Conservation (phyloP, 1,140 invertebrate genomes). For the Aphidius gifuensis region DNA sequence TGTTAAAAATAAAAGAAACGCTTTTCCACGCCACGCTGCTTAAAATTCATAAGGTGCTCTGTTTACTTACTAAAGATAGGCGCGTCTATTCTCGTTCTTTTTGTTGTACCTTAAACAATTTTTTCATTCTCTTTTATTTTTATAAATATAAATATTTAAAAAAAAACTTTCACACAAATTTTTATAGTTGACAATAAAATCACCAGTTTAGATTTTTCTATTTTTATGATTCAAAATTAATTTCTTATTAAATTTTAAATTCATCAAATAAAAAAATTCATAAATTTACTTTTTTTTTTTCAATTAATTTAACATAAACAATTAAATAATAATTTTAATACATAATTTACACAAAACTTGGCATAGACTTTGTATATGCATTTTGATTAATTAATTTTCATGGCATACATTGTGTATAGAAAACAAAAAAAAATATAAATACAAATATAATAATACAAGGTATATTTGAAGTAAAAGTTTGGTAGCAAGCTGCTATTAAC, state of each 20-base stretch:
- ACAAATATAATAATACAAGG: no score
- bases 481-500: conserved; percentile 49
- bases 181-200: conserved; percentile 51
- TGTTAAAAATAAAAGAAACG: conserved; percentile 33
- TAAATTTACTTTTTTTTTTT: no score
- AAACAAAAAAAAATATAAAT: neutral
- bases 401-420: neutral
- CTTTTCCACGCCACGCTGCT: conserved; percentile 36
- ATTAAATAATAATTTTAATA: no score
- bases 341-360: no score
- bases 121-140: conserved; percentile 18
- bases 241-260: neutral
- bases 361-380: no score
- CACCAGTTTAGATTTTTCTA: conserved; percentile 44
- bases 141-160: conserved; percentile 26
- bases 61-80: conserved; percentile 53
- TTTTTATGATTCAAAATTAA: neutral
- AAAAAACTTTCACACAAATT: conserved; percentile 34
- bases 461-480: conserved; percentile 5
- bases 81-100: conserved; percentile 22
- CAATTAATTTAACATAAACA: no score
- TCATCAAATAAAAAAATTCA: no score
- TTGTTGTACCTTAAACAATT: conserved; percentile 11
- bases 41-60: conserved; percentile 53
- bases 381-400: no score